These are phyloP conservation scores for Ophiothrix spiculata DNA, from an alignment of 35 echinoderm and acorn worm genomes.

Conservation along the genomic window DNA sequence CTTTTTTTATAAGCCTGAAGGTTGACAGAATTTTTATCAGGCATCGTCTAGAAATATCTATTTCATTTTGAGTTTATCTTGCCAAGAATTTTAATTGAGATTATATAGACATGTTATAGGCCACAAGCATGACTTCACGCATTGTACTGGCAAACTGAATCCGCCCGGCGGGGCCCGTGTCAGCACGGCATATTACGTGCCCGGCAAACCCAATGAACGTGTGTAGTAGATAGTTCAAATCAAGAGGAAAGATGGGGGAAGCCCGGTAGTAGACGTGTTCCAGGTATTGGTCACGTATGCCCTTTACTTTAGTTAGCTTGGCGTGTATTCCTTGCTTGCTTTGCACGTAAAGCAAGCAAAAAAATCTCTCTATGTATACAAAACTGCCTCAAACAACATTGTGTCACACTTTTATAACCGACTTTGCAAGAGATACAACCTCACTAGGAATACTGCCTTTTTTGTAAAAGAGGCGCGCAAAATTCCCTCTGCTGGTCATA, in stretches of 20 bases:
- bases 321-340: background rate
- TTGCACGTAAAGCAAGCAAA: background rate
- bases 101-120: slow-evolving; percentile 5
- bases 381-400: slow-evolving; percentile 4
- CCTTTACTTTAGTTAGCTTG: slow-evolving; percentile 4
- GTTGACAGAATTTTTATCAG: background rate
- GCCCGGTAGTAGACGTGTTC: slow-evolving; percentile 3
- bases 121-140: slow-evolving; percentile 10
- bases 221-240: background rate
- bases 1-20: background rate
- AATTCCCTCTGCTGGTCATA: too few species aligned
- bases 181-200: background rate
- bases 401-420: background rate
- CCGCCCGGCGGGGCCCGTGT: background rate
- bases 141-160: background rate
- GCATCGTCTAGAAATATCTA: background rate
- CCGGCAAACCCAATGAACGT: slow-evolving; percentile 1
- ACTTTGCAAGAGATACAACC: background rate
- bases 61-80: slow-evolving; percentile 16
- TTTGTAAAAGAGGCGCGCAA: too few species aligned
- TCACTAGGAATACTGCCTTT: too few species aligned
- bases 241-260: background rate
- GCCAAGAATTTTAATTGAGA: slow-evolving; percentile 13
- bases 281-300: slow-evolving; percentile 11
- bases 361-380: slow-evolving; percentile 2